Base-by-base conservation (phyloP, 1,140 invertebrate genomes). In the Brachionus paranguensis region DNA sequence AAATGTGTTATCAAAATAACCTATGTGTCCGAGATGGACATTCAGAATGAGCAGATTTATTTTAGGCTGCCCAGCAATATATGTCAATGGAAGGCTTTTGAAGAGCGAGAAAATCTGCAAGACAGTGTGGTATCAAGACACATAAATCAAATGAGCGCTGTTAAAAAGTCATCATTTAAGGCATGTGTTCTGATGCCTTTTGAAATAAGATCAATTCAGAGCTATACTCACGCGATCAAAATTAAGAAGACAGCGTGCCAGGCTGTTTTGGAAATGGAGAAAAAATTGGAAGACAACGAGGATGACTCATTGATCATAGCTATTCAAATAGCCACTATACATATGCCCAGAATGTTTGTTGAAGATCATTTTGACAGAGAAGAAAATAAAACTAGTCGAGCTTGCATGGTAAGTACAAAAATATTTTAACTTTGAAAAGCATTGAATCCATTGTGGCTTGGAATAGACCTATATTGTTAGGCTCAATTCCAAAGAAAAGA, bases 1-100 rank as follows among this genome's bases (percentile, higher is more conserved):
- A 85, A 85, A 20, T 90, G 88, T n/a, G 84, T 90, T 6, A 89
- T 91, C 24, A 90, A 90, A 81, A 90, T 91, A 68, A 91, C 89
- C 5, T 91, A 91, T 78, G 88, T 91, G 7, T 87, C 89, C 3
- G 90, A 91, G 85, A 86, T 91, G 27, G 88, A 89, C 79, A 88
- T 90, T 24, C 89, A 90, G 27, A 87, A 87, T 33, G 88, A 88
- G 72, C 85, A 87, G 10, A 88, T 91, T 60, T 86, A 86, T 45
- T 91, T 91, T 85, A 85, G 85, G 43, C 81, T 91, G 10, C 90
- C 90, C 6, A 87, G 87, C 8, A 87, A 85, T 85, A 87, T 89
- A 29, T 88, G 88, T n/a, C 87, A 88, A 53, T 89, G 89, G 89
- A 88, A 88, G 74, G 85, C 20, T 14, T 33, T 68, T 50, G 27